Percentiles rank a stretch among this genome's conserved stretches.
Evolutionary conservation across 2,797 vertebrate species (phyloP).

Genomic region (Lindbergichthys nudifrons): DNA sequence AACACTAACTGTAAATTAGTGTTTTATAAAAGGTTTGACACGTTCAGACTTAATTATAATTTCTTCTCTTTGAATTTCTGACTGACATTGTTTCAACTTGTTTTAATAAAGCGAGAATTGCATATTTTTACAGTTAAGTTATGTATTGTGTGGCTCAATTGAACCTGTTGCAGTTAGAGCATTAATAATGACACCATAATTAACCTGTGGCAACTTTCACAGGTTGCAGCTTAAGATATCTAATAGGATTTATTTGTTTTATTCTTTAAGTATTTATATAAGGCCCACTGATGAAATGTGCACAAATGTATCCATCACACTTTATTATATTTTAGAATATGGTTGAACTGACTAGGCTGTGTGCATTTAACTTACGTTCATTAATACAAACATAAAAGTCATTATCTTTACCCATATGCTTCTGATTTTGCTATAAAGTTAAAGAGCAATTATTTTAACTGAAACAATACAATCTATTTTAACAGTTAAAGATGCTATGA

Average conservation of each 20-base stretch:
- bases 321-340: slow-evolving; percentile 42
- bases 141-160: slow-evolving; percentile 46
- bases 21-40: slow-evolving; percentile 22
- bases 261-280: background rate
- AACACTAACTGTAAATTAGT: slow-evolving; percentile 31
- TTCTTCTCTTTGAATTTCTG: slow-evolving; percentile 40
- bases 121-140: slow-evolving; percentile 46
- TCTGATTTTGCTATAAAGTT: slow-evolving; percentile 14
- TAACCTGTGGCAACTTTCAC: slow-evolving; percentile 67
- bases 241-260: slow-evolving; percentile 40
- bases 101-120: slow-evolving; percentile 13
- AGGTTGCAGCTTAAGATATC: slow-evolving; percentile 38
- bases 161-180: slow-evolving; percentile 73
- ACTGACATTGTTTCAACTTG: slow-evolving; percentile 26
- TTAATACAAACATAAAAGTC: slow-evolving; percentile 15
- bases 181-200: slow-evolving; percentile 70
- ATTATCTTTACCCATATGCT: slow-evolving; percentile 7
- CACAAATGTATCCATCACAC: slow-evolving; percentile 19
- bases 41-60: slow-evolving; percentile 31
- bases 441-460: slow-evolving; percentile 11
- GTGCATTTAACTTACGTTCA: slow-evolving; percentile 27
- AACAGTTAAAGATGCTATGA: background rate
- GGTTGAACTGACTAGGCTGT: slow-evolving; percentile 29
- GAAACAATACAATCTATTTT: slow-evolving; percentile 15
- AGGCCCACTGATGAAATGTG: slow-evolving; percentile 26